Evolutionary conservation across 2,888 invertebrate genomes (phyloP).

Genomic region (Hypomecis punctinalis): DNA sequence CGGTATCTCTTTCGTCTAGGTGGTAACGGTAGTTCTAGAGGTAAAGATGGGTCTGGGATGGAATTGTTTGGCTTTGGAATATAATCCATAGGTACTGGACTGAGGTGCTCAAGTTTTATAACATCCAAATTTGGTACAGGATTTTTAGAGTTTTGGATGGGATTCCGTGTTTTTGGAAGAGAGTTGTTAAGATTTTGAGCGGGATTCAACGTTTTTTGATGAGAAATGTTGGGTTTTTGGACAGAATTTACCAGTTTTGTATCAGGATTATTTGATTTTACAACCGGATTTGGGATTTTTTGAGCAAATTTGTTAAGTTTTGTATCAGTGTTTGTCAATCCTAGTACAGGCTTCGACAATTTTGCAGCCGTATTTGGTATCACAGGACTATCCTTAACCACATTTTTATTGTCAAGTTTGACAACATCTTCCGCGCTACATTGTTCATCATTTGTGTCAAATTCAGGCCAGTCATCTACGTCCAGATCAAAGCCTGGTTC

Average conservation of each 20-base stretch:
- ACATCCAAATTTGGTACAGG: too few relatives aligned
- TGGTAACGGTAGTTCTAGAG: too few relatives aligned
- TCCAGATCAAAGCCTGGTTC: not conserved
- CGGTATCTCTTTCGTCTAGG: too few relatives aligned
- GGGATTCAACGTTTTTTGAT: not conserved
- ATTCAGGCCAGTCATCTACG: not conserved
- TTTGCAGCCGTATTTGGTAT: not conserved
- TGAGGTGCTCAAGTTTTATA: too few relatives aligned
- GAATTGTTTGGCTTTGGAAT: not conserved
- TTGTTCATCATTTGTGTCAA: not conserved
- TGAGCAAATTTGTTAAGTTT: not conserved
- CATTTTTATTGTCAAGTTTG: not conserved
- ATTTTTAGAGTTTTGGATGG: too few relatives aligned
- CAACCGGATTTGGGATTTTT: not conserved
- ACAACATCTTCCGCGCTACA: not conserved
- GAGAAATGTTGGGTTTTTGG: not conserved
- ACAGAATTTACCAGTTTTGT: not conserved
- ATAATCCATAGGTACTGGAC: too few relatives aligned
- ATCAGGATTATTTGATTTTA: not conserved
- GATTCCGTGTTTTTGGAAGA: not conserved
- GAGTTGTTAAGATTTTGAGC: not conserved
- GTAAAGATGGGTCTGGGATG: not conserved
- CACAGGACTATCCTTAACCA: not conserved
- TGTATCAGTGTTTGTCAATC: not conserved
- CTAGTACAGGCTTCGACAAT: too few relatives aligned